Percentiles rank a stretch among this genome's conserved stretches.
Conservation (phyloP, 2,113 vertebrate genomes). For the Macrotus californicus region DNA sequence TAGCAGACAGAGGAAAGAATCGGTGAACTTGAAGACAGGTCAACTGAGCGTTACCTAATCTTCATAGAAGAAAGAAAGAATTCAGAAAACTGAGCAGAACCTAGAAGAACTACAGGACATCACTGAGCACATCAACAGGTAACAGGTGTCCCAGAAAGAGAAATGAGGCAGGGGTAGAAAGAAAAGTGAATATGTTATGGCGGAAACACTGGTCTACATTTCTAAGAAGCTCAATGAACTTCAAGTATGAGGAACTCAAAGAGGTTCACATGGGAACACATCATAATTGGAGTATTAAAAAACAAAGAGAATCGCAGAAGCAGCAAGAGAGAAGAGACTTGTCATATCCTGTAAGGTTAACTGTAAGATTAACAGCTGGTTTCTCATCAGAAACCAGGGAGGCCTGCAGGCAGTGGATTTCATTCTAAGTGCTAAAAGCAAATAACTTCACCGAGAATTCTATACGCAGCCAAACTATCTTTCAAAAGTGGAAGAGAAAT, state of each 20-base stretch:
- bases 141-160: background rate
- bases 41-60: background rate
- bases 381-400: background rate
- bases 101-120: background rate
- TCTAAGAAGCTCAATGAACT: background rate
- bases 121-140: background rate
- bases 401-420: background rate
- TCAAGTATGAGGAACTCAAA: background rate
- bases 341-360: background rate
- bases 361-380: background rate
- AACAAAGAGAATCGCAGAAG: background rate
- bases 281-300: background rate
- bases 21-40: background rate
- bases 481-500: background rate
- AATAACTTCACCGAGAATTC: background rate
- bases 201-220: background rate
- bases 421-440: background rate
- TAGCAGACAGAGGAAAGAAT: background rate
- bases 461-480: background rate
- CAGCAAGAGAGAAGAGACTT: background rate
- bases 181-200: background rate
- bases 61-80: background rate
- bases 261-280: background rate
- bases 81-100: background rate
- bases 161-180: background rate